Conservation (phyloP, 1,140 invertebrate species). For the Battus philenor region DNA sequence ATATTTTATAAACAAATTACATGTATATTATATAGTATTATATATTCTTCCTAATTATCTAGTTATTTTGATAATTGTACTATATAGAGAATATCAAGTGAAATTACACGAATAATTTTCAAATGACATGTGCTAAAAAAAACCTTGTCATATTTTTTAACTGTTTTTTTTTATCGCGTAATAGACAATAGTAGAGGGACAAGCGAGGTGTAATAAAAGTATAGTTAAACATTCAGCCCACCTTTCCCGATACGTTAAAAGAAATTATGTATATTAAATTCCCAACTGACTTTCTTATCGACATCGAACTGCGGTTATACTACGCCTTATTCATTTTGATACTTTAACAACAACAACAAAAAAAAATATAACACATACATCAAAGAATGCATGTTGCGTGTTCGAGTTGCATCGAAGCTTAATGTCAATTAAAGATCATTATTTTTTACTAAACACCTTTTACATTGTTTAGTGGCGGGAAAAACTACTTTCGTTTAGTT, state of each 20-base stretch:
- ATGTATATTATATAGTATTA: too few species aligned
- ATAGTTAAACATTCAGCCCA: slow-evolving; percentile 2
- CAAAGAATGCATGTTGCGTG: too few species aligned
- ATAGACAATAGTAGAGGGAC: slow-evolving; percentile 5
- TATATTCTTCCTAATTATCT: too few species aligned
- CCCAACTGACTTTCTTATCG: slow-evolving; percentile 72
- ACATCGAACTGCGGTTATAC: slow-evolving; percentile 49
- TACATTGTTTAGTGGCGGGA: too few species aligned
- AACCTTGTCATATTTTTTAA: neutral
- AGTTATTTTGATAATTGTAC: too few species aligned
- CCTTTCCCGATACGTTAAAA: slow-evolving; percentile 42
- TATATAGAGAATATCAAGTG: too few species aligned
- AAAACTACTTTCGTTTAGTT: too few species aligned
- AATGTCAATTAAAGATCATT: too few species aligned
- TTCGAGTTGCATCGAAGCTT: too few species aligned
- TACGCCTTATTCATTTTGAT: slow-evolving; percentile 28
- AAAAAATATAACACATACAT: too few species aligned
- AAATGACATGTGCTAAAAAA: slow-evolving; percentile 4
- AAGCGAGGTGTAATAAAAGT: slow-evolving; percentile 9
- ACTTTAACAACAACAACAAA: slow-evolving; percentile 21
- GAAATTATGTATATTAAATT: slow-evolving; percentile 71
- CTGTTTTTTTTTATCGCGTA: neutral
- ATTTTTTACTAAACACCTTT: too few species aligned
- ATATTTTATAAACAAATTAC: too few species aligned
- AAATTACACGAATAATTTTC: neutral